phyloP scores from a whole-genome alignment of 2,888 invertebrate species.

The Perizoma flavofasciatum region DNA sequence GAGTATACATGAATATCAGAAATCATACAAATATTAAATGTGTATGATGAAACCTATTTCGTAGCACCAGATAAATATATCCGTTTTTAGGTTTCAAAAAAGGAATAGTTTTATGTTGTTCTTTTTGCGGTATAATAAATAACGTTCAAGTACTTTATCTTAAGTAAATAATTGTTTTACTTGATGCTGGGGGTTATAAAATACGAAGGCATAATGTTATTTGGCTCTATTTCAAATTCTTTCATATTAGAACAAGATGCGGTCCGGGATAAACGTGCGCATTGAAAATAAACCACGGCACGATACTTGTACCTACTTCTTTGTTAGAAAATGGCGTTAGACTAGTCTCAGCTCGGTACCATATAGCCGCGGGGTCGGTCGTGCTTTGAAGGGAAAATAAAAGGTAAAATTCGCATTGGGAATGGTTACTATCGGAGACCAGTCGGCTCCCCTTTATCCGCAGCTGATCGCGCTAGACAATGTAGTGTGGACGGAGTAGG shows the following conservation, averaged over 20 bases:
- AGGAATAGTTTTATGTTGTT: too few species aligned
- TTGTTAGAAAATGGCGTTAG: constrained; percentile 74
- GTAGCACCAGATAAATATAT: too few species aligned
- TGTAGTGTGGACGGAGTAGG: constrained; percentile 61
- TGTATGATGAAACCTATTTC: too few species aligned
- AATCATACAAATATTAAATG: too few species aligned
- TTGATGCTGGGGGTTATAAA: not conserved
- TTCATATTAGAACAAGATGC: constrained; percentile 51
- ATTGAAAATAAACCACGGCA: constrained; percentile 69
- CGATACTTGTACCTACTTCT: constrained; percentile 61
- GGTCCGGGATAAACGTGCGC: constrained; percentile 60
- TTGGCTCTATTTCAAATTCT: constrained; percentile 15
- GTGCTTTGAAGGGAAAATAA: constrained; percentile 66
- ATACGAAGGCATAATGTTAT: constrained; percentile 12
- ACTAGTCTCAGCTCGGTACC: constrained; percentile 47
- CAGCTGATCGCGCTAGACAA: constrained; percentile 78
- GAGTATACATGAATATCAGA: too few species aligned
- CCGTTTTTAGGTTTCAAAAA: too few species aligned
- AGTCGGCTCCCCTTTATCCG: constrained; percentile 77
- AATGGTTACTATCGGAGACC: constrained; percentile 73
- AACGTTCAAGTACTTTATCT: too few species aligned
- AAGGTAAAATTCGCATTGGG: constrained; percentile 72
- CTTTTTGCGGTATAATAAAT: too few species aligned
- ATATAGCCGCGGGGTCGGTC: constrained; percentile 67
- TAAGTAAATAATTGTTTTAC: not conserved